A percentile compares a stretch with the other conserved stretches of the same genome.
Evolutionary conservation across 2,797 vertebrate genomes (phyloP).

Genomic region (Champsocephalus gunnari): DNA sequence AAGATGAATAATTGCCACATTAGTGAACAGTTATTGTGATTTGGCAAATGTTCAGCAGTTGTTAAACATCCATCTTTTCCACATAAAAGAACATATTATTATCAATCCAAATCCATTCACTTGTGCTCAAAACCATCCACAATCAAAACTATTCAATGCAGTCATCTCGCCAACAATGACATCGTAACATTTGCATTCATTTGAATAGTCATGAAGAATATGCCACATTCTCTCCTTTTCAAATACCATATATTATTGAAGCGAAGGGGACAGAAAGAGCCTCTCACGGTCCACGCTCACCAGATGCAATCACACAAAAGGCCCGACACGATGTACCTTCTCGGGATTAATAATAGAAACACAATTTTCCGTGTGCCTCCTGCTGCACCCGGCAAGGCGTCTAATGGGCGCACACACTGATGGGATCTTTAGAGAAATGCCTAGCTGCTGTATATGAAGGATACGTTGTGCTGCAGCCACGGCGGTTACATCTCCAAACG

Average conservation of each 20-base stretch:
- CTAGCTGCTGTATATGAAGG: constrained; percentile 3
- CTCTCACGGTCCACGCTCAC: background rate
- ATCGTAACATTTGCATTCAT: background rate
- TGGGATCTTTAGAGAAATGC: constrained; percentile 18
- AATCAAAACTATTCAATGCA: constrained; percentile 3
- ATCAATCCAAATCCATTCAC: background rate
- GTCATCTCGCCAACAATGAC: background rate
- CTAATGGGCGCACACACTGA: constrained; percentile 33
- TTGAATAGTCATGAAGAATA: background rate
- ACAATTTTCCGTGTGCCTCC: constrained; percentile 48
- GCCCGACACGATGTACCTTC: constrained; percentile 39
- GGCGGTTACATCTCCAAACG: background rate
- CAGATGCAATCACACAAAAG: constrained; percentile 26
- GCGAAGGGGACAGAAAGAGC: background rate
- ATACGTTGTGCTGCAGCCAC: constrained; percentile 10
- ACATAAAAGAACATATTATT: constrained; percentile 14
- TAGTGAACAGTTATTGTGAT: constrained; percentile 37
- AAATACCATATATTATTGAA: background rate
- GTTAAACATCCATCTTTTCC: background rate
- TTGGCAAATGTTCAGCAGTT: constrained; percentile 3
- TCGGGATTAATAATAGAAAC: constrained; percentile 59
- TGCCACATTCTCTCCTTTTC: background rate
- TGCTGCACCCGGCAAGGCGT: constrained; percentile 19
- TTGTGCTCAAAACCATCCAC: background rate
- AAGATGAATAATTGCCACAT: constrained; percentile 41